Base-by-base conservation (phyloP, 2,113 vertebrate genomes). In the Puffinus mauretanicus region DNA sequence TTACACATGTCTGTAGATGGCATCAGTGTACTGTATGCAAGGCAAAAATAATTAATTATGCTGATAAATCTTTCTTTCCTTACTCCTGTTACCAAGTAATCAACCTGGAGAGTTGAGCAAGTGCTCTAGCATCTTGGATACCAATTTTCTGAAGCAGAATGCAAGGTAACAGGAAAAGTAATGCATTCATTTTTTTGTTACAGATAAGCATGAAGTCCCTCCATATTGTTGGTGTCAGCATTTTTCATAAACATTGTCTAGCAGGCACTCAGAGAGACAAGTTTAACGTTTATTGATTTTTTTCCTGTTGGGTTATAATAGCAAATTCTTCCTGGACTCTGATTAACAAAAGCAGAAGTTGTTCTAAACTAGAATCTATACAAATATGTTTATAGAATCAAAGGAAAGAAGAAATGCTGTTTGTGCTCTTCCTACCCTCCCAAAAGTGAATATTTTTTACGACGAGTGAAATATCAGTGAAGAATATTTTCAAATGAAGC, bases 1-100 rank as follows among this genome's bases (percentile, higher is more conserved):
- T 60, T 92, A 55, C 6, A 88, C 2, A 1, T 7, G 83, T 92
- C 98, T 98, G 92, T 98, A 98, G 98, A 93, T 98, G 98, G 98
- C 98, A 94, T 77, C 84, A 94, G 98, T 97, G 98, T 81, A 96
- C 96, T 95, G 82, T 93, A 88, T 42, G 88, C 76, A 91, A 82
- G 29, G 22, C 69, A 70, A 77, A 47, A 67, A 30, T 67, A 91
- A 94, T 82, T 96, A 93, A 70, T 70, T 65, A 80, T 67, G 34
- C 29, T 1, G 0, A 65, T 36, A 82, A 69, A 44, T 86, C 57
- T 91, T 95, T 42, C 70, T 93, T 97, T 88, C 57, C 55, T 73
- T 67, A 30, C 25, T 94, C 89, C 54, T 85, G 46, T 89, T 91
- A 62, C 66, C 46, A 75, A 73, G 46, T 91, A 82, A 93, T 58